Evolutionary conservation across 2,113 vertebrate genomes (phyloP).

Genomic region (Oryzias celebensis): DNA sequence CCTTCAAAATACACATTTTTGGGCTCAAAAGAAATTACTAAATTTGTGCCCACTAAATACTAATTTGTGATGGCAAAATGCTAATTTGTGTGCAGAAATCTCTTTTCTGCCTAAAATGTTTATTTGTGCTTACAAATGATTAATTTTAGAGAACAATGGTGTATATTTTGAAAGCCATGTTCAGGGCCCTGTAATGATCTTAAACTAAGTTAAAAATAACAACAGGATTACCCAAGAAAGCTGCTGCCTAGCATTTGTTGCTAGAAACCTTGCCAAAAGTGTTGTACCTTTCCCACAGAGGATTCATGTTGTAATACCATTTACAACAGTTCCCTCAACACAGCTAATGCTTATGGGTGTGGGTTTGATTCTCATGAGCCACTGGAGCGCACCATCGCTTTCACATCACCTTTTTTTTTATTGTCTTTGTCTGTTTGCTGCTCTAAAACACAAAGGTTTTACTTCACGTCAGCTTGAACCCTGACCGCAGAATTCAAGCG

Average conservation of each 20-base stretch:
- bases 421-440: conserved; percentile 11
- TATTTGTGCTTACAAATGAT: too few species aligned
- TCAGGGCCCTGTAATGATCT: neutral
- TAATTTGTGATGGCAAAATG: too few species aligned
- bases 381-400: conserved; percentile 19
- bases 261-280: conserved; percentile 26
- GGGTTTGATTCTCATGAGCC: conserved; percentile 26
- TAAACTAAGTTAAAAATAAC: neutral
- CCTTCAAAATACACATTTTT: too few species aligned
- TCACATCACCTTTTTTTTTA: conserved; percentile 27
- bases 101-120: too few species aligned
- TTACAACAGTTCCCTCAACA: conserved; percentile 19
- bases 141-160: too few species aligned
- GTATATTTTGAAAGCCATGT: too few species aligned
- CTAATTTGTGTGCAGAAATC: too few species aligned
- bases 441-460: neutral
- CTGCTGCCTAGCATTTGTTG: conserved; percentile 40
- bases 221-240: conserved; percentile 5
- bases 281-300: conserved; percentile 17
- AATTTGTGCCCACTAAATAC: too few species aligned
- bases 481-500: conserved; percentile 15
- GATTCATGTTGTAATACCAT: conserved; percentile 6
- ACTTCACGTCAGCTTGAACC: conserved; percentile 8
- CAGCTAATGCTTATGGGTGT: conserved; percentile 8
- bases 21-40: too few species aligned